phyloP scores from a whole-genome alignment of 53 echinoderm and acorn worm genomes.

The Luidia sarsii region DNA sequence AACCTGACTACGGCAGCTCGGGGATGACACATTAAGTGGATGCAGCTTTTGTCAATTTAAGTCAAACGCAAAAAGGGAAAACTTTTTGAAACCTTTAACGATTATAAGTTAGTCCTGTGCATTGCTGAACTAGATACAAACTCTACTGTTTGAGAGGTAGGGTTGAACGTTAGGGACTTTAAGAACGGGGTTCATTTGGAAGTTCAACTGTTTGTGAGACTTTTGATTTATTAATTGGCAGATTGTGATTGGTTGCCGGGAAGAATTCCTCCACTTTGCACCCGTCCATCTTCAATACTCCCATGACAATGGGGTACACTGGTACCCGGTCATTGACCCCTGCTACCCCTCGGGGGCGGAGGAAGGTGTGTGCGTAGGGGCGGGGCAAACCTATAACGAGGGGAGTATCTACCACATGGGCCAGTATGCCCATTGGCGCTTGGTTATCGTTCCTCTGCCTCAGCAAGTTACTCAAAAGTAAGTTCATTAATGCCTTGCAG shows the following conservation, averaged over 20 bases:
- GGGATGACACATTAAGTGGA: too few species aligned
- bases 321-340: constrained; percentile 74
- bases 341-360: constrained; percentile 79
- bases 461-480: constrained; percentile 58
- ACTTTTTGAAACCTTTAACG: too few species aligned
- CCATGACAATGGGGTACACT: constrained; percentile 82
- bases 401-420: constrained; percentile 98
- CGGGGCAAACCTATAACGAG: constrained; percentile 57
- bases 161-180: too few species aligned
- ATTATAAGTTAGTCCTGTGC: too few species aligned
- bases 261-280: constrained; percentile 76
- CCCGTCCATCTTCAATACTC: constrained; percentile 92
- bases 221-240: constrained; percentile 4
- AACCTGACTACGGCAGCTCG: too few species aligned
- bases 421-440: constrained; percentile 66
- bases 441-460: constrained; percentile 63
- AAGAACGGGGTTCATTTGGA: too few species aligned
- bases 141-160: too few species aligned
- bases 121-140: too few species aligned
- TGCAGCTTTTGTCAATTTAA: too few species aligned
- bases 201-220: too few species aligned
- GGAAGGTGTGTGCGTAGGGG: constrained; percentile 64
- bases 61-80: too few species aligned
- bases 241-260: constrained; percentile 88
- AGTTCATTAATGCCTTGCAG: too few species aligned